A percentile compares a stretch with the other conserved stretches of the same genome.
Conservation (phyloP, 2,888 invertebrate genomes). For the Agrilus mali region DNA sequence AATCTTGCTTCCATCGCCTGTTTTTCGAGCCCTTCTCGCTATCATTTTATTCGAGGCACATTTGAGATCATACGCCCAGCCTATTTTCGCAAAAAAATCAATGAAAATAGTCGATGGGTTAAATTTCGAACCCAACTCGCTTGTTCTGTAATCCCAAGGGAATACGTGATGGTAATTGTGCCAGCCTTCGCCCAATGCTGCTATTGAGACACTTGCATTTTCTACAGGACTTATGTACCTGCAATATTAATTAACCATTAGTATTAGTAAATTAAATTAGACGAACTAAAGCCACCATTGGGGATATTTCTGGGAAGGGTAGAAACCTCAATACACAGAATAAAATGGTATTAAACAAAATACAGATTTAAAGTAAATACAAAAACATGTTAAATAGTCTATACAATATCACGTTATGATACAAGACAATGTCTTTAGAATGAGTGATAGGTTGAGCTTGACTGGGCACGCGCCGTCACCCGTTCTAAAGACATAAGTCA, state of each 20-base stretch:
- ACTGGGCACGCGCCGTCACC: no score
- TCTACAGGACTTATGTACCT: constrained; percentile 64
- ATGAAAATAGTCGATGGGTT: constrained; percentile 74
- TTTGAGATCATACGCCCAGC: constrained; percentile 72
- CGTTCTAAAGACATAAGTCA: no score
- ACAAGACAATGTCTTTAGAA: no score
- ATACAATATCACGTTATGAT: background rate
- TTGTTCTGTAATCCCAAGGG: constrained; percentile 45
- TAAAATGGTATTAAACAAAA: background rate
- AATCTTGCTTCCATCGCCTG: constrained; percentile 47
- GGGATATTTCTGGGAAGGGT: background rate
- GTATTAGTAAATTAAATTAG: no score
- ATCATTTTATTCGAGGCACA: constrained; percentile 46
- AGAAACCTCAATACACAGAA: no score
- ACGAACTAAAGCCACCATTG: no score
- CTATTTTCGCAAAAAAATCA: constrained; percentile 63
- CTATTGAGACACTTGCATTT: constrained; percentile 57
- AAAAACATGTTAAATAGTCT: background rate
- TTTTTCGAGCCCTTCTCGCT: constrained; percentile 40
- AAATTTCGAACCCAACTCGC: constrained; percentile 37
- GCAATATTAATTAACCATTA: constrained; percentile 18
- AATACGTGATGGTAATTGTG: constrained; percentile 76
- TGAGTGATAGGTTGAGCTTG: no score
- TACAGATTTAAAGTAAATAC: background rate
- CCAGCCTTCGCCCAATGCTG: constrained; percentile 71